phyloP scores from a whole-genome alignment of 2,797 vertebrate species.

The Trichosurus vulpecula region DNA sequence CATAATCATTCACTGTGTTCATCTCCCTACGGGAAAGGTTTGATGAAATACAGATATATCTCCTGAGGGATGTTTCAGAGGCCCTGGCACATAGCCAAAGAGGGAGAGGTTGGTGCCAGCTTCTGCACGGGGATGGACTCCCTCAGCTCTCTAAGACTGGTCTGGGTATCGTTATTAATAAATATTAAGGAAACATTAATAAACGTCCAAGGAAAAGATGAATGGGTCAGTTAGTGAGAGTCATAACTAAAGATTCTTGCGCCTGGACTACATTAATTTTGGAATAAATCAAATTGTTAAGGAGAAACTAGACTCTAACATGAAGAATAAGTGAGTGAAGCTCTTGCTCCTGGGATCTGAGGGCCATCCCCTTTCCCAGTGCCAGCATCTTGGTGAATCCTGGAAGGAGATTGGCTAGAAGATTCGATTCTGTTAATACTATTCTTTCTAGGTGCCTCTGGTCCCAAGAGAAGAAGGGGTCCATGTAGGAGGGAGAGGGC shows the following conservation, averaged over 20 bases:
- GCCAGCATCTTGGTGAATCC: background rate
- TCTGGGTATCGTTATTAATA: slow-evolving; percentile 57
- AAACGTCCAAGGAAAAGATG: background rate
- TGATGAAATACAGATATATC: background rate
- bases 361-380: background rate
- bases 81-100: slow-evolving; percentile 30
- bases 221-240: background rate
- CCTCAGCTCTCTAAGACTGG: background rate
- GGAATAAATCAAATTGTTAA: background rate
- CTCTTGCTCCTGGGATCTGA: background rate
- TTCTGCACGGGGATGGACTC: slow-evolving; percentile 41
- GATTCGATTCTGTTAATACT: background rate
- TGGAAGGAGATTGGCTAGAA: background rate
- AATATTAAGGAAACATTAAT: background rate
- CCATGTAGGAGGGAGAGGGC: background rate
- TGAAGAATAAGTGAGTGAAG: background rate
- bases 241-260: background rate
- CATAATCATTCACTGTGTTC: background rate
- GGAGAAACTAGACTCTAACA: background rate
- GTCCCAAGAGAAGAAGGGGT: background rate
- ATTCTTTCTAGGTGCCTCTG: background rate
- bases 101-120: slow-evolving; percentile 7
- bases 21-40: background rate
- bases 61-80: background rate
- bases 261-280: background rate